Evolutionary conservation across 2,797 vertebrate genomes (phyloP).

Genomic region (Lophius americanus): DNA sequence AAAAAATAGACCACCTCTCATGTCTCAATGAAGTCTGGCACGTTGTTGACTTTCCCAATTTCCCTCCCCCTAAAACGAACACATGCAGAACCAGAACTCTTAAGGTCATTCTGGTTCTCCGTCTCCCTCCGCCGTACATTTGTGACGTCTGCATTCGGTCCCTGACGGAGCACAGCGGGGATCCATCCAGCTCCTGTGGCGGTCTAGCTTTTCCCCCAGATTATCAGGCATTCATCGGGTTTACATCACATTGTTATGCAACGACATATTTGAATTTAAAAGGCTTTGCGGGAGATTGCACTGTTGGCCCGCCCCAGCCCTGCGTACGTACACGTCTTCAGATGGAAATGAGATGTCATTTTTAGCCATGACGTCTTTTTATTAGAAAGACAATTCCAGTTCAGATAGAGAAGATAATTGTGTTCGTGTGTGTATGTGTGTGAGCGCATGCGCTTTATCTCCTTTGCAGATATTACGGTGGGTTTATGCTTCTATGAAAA

Average conservation of each 20-base stretch:
- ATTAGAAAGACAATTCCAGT: neutral
- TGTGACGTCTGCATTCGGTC: constrained; percentile 35
- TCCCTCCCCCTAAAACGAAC: neutral
- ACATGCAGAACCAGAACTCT: constrained; percentile 14
- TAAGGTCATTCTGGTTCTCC: constrained; percentile 10
- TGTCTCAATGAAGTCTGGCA: neutral
- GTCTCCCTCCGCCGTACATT: neutral
- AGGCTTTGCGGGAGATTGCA: constrained; percentile 63
- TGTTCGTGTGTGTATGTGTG: neutral
- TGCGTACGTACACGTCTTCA: constrained; percentile 12
- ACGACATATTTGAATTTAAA: constrained; percentile 76
- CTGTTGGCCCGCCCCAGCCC: constrained; percentile 36
- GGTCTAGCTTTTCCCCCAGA: constrained; percentile 48
- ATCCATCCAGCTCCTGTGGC: constrained; percentile 63
- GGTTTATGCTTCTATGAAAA: neutral
- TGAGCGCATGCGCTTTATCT: neutral
- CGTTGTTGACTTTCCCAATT: constrained; percentile 6
- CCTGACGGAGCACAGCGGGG: constrained; percentile 59
- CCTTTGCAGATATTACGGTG: neutral
- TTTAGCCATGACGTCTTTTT: constrained; percentile 36
- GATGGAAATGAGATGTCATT: constrained; percentile 41
- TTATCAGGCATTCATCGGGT: constrained; percentile 69
- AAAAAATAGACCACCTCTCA: neutral
- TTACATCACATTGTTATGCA: constrained; percentile 74
- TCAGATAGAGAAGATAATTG: constrained; percentile 13